Base-by-base conservation (phyloP, 2,113 vertebrate genomes). In the Hippocampus abdominalis region DNA sequence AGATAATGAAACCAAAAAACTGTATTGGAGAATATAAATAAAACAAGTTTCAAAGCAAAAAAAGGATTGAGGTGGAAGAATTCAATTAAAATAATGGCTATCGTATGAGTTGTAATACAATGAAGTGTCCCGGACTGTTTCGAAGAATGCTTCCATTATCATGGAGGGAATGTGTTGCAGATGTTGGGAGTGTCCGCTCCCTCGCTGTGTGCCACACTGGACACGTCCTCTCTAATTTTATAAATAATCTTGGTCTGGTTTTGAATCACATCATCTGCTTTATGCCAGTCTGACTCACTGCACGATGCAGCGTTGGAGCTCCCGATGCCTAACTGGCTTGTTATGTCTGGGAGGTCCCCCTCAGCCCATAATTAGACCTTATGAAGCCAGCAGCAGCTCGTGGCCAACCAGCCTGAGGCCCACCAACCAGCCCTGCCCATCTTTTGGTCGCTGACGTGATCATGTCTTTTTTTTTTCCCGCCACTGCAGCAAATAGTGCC, bases 311-410 rank as follows among this genome's bases (percentile, higher is more conserved):
- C 76, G 75, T 81, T 83, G 75, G 53, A 64, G 70, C 79, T 69
- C 73, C 63, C 71, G 12, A 60, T 83, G 78, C 80, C 77, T 80
- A 78, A 84, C 75, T 88, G 87, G 83, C 80, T 84, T 84, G 72
- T 86, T 79, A 80, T 83, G 78, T 82, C 78, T 88, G 82, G 84
- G 86, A 90, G 83, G 81, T 83, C 81, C 76, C 72, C 65, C 77
- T 66, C 60, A 74, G 51, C 76, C 86, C 86, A 82, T 91, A 91
- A 92, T 93, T 92, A 91, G 75, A 83, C 16, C 60, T 70, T 88
- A 67, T 81, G 82, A 76, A 78, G 76, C 70, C 70, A 85, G 75
- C 80, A 80, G 71, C 53, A 16, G 64, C 57, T 75, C 73, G 60
- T 77, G 54, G 56, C 77, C 68, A 69, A 56, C 48, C 29, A 15